Evolutionary conservation across 1,140 invertebrate species (phyloP).

Genomic region (Aphelinus atriplicis): DNA sequence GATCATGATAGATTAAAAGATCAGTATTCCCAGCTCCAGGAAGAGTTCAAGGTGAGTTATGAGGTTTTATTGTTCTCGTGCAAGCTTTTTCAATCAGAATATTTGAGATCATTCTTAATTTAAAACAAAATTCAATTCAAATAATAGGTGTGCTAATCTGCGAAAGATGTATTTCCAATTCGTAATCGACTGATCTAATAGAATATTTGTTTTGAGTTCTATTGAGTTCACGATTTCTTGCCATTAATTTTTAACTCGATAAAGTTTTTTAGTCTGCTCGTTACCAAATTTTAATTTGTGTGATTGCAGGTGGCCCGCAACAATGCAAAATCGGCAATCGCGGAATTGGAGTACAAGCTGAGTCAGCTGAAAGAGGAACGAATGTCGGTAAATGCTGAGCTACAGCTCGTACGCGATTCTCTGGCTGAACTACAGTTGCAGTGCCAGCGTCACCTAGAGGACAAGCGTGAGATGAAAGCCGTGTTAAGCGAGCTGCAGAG

Average conservation of each 20-base stretch:
- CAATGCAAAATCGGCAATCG: constrained; percentile 82
- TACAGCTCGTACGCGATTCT: constrained; percentile 78
- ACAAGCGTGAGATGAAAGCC: constrained; percentile 77
- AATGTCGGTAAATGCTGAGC: constrained; percentile 73
- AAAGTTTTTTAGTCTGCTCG: background rate
- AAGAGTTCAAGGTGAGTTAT: constrained; percentile 77
- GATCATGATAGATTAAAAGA: constrained; percentile 80
- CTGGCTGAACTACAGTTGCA: constrained; percentile 77
- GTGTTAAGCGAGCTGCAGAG: constrained; percentile 75
- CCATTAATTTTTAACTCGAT: too few species aligned
- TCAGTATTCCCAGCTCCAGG: constrained; percentile 77
- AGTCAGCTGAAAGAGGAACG: constrained; percentile 80
- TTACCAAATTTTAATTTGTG: background rate
- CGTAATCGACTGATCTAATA: too few species aligned
- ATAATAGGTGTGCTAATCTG: too few species aligned
- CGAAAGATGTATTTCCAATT: too few species aligned
- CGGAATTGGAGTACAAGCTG: constrained; percentile 81
- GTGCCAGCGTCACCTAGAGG: constrained; percentile 79
- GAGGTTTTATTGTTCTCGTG: background rate
- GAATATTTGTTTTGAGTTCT: too few species aligned
- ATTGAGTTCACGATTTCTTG: too few species aligned
- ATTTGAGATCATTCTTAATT: too few species aligned
- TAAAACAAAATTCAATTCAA: too few species aligned
- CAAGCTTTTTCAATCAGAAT: too few species aligned
- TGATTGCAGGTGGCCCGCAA: constrained; percentile 73